Conservation (phyloP, 1,140 invertebrate genomes). For the Drosophila fuyamai region DNA sequence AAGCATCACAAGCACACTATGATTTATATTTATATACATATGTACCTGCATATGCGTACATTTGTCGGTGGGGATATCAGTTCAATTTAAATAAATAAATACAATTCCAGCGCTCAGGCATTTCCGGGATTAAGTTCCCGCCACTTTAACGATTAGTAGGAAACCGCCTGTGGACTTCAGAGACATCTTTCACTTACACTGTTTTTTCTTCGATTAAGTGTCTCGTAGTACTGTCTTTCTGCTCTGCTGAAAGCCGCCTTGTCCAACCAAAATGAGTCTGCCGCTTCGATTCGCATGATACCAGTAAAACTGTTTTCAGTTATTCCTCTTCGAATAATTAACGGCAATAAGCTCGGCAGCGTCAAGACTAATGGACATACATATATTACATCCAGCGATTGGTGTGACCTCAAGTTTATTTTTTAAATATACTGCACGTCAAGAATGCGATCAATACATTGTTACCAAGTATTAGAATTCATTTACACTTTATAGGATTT, state of each 20-base stretch:
- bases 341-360: background rate
- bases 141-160: background rate
- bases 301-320: background rate
- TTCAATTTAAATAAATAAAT: constrained; percentile 2
- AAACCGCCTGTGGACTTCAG: background rate
- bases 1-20: constrained; percentile 8
- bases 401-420: background rate
- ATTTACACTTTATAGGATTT: too few relatives aligned
- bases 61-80: background rate
- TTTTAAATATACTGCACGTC: background rate
- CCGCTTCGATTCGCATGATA: constrained; percentile 46
- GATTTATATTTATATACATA: background rate
- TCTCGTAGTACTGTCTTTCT: constrained; percentile 45
- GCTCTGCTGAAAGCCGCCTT: constrained; percentile 45
- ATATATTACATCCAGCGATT: background rate
- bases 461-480: too few relatives aligned
- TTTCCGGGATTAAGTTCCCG: background rate
- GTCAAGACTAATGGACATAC: background rate
- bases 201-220: background rate
- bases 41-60: background rate
- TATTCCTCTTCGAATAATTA: background rate
- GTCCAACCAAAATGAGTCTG: constrained; percentile 54
- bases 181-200: constrained; percentile 9
- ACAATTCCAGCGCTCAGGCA: background rate
- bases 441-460: too few relatives aligned